Percentiles rank a stretch among this genome's conserved stretches.
Evolutionary conservation across 2,888 invertebrate species (phyloP).

Genomic region (Formica aserva): DNA sequence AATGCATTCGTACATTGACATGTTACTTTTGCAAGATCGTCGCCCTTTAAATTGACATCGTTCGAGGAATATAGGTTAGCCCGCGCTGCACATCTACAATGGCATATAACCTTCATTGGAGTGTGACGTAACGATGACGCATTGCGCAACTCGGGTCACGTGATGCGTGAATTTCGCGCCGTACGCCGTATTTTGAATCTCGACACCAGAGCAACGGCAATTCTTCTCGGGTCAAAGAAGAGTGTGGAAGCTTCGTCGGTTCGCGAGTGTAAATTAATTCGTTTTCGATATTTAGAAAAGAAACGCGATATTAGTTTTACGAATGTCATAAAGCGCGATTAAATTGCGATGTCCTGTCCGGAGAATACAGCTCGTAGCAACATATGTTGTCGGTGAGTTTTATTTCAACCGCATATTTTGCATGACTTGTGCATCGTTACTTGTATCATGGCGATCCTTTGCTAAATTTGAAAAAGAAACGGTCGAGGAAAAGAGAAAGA

Average conservation of each 20-base stretch:
- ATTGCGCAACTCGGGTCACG: slow-evolving; percentile 7
- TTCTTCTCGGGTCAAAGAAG: neutral
- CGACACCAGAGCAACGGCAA: neutral
- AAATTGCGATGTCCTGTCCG: neutral
- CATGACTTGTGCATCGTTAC: neutral
- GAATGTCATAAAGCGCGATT: neutral
- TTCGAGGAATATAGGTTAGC: slow-evolving; percentile 60
- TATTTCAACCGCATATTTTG: neutral
- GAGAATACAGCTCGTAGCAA: neutral
- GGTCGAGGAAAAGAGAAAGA: neutral
- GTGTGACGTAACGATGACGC: slow-evolving; percentile 68
- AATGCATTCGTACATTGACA: neutral
- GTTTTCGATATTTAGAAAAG: neutral
- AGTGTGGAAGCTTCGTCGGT: neutral
- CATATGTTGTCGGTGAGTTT: neutral
- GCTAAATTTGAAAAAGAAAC: neutral
- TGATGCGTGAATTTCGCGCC: neutral
- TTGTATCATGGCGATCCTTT: neutral
- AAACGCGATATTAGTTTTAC: neutral
- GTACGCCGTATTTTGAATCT: neutral
- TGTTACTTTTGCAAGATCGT: slow-evolving; percentile 3
- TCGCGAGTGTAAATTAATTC: neutral
- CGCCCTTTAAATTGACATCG: slow-evolving; percentile 44
- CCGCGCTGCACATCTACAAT: slow-evolving; percentile 23
- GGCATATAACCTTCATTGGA: slow-evolving; percentile 62